Evolutionary conservation across 2,888 invertebrate genomes (phyloP).

Genomic region (Acleris holmiana): DNA sequence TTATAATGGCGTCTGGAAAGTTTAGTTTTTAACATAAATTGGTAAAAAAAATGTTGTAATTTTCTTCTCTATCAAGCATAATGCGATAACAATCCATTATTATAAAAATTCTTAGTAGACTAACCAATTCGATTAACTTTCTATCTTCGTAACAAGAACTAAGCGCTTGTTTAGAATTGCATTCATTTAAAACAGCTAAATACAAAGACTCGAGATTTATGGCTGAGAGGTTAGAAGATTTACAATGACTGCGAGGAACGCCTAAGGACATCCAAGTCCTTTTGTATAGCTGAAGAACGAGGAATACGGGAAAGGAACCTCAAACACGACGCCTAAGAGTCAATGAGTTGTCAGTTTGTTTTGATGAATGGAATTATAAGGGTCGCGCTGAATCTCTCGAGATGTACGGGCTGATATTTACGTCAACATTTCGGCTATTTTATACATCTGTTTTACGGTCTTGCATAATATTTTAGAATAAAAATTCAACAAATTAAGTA

Average conservation of each 20-base stretch:
- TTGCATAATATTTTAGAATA: too few relatives aligned
- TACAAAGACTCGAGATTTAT: conserved; percentile 22
- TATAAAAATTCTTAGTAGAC: background rate
- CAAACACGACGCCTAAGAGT: conserved; percentile 17
- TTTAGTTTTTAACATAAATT: conserved; percentile 15
- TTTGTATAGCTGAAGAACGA: conserved; percentile 18
- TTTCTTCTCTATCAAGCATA: background rate
- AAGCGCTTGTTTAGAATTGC: conserved; percentile 2
- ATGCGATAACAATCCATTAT: background rate
- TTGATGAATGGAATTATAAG: conserved; percentile 28
- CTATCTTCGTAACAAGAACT: background rate
- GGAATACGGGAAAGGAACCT: conserved; percentile 8
- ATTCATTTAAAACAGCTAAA: conserved; percentile 21
- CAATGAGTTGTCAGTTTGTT: conserved; percentile 32
- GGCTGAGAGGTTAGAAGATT: conserved; percentile 21
- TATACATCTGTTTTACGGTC: too few relatives aligned
- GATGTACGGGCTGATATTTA: background rate
- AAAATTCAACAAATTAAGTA: too few relatives aligned
- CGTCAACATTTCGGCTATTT: too few relatives aligned
- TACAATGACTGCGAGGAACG: conserved; percentile 21
- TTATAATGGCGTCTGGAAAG: conserved; percentile 29
- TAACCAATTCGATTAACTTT: background rate
- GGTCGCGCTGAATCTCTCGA: conserved; percentile 9
- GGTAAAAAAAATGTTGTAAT: too few relatives aligned
- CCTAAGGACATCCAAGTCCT: conserved; percentile 23